Conservation (phyloP, 2,797 vertebrate species). For the Carapus acus region DNA sequence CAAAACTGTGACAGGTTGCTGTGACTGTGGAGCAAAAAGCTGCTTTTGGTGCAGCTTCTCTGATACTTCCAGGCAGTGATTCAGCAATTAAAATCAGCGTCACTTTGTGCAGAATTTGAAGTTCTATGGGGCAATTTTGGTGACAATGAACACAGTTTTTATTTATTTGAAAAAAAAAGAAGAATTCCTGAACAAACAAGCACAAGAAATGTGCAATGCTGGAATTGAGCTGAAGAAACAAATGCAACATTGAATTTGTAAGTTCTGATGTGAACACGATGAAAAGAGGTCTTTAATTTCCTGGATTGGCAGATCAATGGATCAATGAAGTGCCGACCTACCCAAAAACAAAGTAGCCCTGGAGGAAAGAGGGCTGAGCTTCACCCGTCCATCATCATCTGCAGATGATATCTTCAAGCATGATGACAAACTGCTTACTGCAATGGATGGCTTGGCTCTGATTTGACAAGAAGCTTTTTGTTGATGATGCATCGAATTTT, state of each 20-base stretch:
- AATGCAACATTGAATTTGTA: too few species aligned
- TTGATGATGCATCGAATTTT: slow-evolving; percentile 24
- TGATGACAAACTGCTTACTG: slow-evolving; percentile 7
- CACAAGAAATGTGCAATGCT: too few species aligned
- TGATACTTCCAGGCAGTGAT: slow-evolving; percentile 33
- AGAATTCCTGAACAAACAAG: not conserved
- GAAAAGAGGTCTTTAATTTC: too few species aligned
- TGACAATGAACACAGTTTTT: not conserved
- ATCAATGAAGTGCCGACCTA: too few species aligned
- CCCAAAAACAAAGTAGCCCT: too few species aligned
- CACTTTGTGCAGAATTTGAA: not conserved
- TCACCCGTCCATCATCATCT: not conserved
- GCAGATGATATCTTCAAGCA: slow-evolving; percentile 16
- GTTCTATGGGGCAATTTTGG: not conserved
- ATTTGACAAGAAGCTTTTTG: slow-evolving; percentile 16
- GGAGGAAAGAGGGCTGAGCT: too few species aligned
- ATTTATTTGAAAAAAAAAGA: not conserved
- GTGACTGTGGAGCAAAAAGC: slow-evolving; percentile 25
- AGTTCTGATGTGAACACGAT: too few species aligned
- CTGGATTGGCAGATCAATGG: too few species aligned
- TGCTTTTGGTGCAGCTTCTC: slow-evolving; percentile 22
- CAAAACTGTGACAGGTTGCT: slow-evolving; percentile 19
- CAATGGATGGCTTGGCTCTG: slow-evolving; percentile 5
- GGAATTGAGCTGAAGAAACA: too few species aligned
- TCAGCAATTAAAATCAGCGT: slow-evolving; percentile 20